Evolutionary conservation across 2,797 vertebrate genomes (phyloP).

Genomic region (Pogonophryne albipinna): DNA sequence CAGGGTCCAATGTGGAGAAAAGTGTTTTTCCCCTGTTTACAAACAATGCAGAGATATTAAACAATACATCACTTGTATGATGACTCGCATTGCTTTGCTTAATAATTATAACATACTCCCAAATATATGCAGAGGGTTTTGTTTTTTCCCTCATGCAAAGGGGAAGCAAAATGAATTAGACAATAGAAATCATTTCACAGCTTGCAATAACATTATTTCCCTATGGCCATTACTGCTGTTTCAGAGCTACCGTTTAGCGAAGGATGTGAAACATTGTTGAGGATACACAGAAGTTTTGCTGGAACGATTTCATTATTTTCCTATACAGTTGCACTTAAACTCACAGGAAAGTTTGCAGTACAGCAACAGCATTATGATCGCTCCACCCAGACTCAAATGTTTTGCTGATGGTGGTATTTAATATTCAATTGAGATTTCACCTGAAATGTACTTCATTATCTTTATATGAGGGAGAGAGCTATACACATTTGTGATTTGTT

Average conservation of each 20-base stretch:
- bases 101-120: background rate
- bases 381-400: background rate
- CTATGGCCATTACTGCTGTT: background rate
- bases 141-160: background rate
- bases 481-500: conserved; percentile 11
- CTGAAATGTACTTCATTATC: conserved; percentile 4
- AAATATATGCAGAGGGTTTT: conserved; percentile 8
- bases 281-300: background rate
- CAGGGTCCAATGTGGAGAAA: background rate
- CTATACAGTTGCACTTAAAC: background rate
- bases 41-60: conserved; percentile 35
- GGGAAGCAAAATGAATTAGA: background rate
- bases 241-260: background rate
- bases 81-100: conserved; percentile 1
- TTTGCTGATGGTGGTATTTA: background rate
- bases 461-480: background rate
- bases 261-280: background rate
- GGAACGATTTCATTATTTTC: background rate
- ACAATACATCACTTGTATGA: conserved; percentile 32
- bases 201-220: conserved; percentile 5
- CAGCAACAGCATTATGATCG: background rate
- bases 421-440: background rate
- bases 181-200: background rate
- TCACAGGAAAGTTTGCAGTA: background rate
- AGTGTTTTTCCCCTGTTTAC: background rate